phyloP scores from a whole-genome alignment of 2,888 invertebrate genomes.

The Stenolophus ochropezus region DNA sequence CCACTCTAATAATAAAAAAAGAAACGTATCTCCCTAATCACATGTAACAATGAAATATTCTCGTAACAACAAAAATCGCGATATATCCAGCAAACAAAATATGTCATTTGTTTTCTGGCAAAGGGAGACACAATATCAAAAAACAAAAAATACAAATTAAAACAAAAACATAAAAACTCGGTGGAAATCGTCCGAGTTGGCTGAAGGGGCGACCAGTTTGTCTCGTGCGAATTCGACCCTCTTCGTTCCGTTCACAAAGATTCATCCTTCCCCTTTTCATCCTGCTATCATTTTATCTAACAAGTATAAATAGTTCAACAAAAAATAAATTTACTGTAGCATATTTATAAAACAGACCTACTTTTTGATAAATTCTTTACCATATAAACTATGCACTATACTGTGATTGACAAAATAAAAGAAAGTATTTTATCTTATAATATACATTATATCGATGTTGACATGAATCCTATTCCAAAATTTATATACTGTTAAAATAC shows the following conservation, averaged over 20 bases:
- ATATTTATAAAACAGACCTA: no score
- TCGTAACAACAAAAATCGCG: constrained; percentile 45
- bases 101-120: constrained; percentile 47
- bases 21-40: constrained; percentile 53
- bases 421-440: no score
- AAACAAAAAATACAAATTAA: constrained; percentile 49
- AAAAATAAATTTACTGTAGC: no score
- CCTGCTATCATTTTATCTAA: no score
- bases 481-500: no score
- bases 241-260: neutral
- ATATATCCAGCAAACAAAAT: constrained; percentile 45
- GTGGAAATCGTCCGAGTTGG: constrained; percentile 1
- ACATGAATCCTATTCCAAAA: no score
- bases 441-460: no score
- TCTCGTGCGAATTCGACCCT: neutral
- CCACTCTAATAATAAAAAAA: constrained; percentile 54
- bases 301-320: no score
- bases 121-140: constrained; percentile 36
- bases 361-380: no score
- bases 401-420: no score
- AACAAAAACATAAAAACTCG: constrained; percentile 38
- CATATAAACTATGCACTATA: no score
- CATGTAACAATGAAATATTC: constrained; percentile 58
- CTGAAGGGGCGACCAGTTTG: neutral
- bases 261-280: neutral